Percentiles rank a stretch among this genome's conserved stretches.
phyloP scores from a whole-genome alignment of 2,888 invertebrate species.

The Tachina lurida region DNA sequence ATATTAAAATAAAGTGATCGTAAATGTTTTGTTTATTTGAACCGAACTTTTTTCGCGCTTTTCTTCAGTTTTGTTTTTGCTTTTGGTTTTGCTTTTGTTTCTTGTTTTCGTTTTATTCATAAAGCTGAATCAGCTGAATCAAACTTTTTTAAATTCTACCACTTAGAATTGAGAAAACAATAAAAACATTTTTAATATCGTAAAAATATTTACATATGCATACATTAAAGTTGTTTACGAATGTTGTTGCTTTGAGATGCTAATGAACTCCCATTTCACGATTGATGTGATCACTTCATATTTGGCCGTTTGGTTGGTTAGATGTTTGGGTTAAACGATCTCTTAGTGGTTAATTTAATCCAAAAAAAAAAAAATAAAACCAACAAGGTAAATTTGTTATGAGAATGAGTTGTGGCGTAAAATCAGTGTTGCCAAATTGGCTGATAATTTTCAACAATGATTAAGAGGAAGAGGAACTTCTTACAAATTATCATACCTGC shows the following conservation, averaged over 20 bases:
- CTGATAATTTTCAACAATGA: neutral
- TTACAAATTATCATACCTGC: no score
- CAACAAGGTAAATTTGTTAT: neutral
- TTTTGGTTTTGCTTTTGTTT: no score
- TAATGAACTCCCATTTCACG: conserved; percentile 61
- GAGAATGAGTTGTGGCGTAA: conserved; percentile 6
- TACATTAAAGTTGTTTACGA: conserved; percentile 16
- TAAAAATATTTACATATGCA: conserved; percentile 24
- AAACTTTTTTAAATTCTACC: conserved; percentile 43
- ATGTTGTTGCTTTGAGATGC: conserved; percentile 34
- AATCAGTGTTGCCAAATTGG: neutral
- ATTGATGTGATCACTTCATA: conserved; percentile 47
- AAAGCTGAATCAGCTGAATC: conserved; percentile 44
- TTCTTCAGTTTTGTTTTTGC: neutral
- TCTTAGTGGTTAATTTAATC: conserved; percentile 33
- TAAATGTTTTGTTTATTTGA: conserved; percentile 38
- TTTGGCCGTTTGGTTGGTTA: conserved; percentile 9
- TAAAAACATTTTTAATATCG: conserved; percentile 27
- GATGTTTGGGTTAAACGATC: conserved; percentile 27
- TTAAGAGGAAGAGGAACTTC: no score
- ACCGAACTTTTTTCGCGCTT: conserved; percentile 25
- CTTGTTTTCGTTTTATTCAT: conserved; percentile 37
- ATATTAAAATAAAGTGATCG: conserved; percentile 39
- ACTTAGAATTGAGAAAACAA: conserved; percentile 31
- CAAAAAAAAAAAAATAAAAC: neutral